These are phyloP conservation scores for Ranitomeya variabilis DNA, from an alignment of 2,113 vertebrate species.

Conservation along the genomic window DNA sequence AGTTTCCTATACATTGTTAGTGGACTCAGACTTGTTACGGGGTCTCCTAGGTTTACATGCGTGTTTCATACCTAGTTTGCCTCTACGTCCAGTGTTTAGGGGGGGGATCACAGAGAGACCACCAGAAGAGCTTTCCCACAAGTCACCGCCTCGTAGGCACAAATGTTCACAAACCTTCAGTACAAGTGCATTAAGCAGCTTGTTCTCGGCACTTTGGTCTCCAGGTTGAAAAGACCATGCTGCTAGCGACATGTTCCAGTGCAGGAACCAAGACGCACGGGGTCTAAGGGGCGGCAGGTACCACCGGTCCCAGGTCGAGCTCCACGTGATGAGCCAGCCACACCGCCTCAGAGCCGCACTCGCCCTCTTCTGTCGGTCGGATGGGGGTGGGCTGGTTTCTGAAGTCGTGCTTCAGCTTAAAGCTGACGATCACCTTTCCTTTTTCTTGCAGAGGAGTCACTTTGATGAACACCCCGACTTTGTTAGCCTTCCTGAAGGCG, in stretches of 20 bases:
- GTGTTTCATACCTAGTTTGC: not conserved
- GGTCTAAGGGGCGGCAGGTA: constrained; percentile 69
- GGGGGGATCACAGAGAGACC: constrained; percentile 15
- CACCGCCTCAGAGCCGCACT: constrained; percentile 79
- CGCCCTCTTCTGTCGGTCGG: constrained; percentile 82
- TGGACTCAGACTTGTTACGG: not conserved
- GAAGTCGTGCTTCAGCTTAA: constrained; percentile 97
- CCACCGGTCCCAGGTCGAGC: constrained; percentile 89
- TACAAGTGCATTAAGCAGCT: constrained; percentile 12
- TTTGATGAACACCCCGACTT: constrained; percentile 98
- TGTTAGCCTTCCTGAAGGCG: constrained; percentile 97
- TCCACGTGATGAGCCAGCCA: constrained; percentile 96
- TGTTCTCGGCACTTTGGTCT: not conserved
- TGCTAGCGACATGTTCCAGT: not conserved
- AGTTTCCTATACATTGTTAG: not conserved
- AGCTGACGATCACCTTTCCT: constrained; percentile 86
- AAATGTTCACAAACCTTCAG: constrained; percentile 10
- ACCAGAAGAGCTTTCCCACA: not conserved
- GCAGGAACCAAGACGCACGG: not conserved
- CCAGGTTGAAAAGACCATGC: not conserved
- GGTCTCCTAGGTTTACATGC: not conserved
- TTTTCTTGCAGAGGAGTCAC: constrained; percentile 91
- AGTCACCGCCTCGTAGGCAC: not conserved
- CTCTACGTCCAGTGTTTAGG: not conserved
- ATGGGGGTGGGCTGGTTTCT: constrained; percentile 90